Base-by-base conservation (phyloP, 1,140 invertebrate species). In the Luehdorfia chinensis region DNA sequence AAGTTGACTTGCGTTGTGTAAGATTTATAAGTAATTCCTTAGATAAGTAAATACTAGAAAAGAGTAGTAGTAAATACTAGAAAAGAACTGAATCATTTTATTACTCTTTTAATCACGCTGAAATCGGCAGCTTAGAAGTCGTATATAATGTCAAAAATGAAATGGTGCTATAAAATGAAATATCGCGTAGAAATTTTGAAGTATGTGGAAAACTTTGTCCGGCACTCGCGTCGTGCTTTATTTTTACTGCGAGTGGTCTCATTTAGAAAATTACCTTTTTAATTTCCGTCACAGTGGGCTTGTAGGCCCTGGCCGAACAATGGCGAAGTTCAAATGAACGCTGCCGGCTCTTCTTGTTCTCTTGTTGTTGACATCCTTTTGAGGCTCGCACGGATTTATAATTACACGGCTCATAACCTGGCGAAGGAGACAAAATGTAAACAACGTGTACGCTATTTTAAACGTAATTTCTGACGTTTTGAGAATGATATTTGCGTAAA, bases 211-310 rank as follows among this genome's bases (percentile, higher is more conserved):
- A 36, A 34, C 49, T 45, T 61, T 66, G 61, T 62, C 53, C 57
- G n/a, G 34, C 30, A 9, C 27, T 34, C 50, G 51, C 41, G 47
- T 53, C 53, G 43, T 50, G 50, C 59, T 59, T 59, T 66, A 69
- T 62, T 58, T 62, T 56, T 54, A 57, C 50, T 65, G 51, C 59
- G 53, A 65, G 63, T 62, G 57, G 59, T 54, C 63, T 70, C 62
- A 75, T 75, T 75, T 71, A 64, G 69, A 68, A 63, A 74, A 75
- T 79, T 68, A 64, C 69, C 73, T 71, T 76, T 79, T 76, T 76
- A 76, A 79, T 79, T 79, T 71, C 68, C 66, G 61, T 65, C 55
- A 69, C 61, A 70, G 41, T 58, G 66, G 47, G 48, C 56, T 59
- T 50, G 23, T 57, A 51, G 46, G 19, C 19, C 55, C 51, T 55